Evolutionary conservation across 2,888 invertebrate genomes (phyloP), one percentile per base, ranked within the genome.

Genomic region (Chloroclysta siterata): DNA sequence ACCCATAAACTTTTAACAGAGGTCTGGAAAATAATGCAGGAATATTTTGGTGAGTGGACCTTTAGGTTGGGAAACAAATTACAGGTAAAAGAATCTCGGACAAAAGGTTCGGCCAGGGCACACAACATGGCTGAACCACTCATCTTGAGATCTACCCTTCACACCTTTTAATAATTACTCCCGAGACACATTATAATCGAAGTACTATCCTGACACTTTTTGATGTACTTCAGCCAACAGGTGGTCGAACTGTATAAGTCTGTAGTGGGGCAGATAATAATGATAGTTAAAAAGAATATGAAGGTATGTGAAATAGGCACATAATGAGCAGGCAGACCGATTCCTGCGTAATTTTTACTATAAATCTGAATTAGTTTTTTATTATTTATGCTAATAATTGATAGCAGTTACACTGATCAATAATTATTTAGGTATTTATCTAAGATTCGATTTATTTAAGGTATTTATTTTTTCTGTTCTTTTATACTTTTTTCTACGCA

Each of bases 61-160:
- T 56, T 58, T 36, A 60, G 42, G 57, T 36, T 41, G 56, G 54
- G 60, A 66, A 59, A 65, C 60, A 68, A 60, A 68, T 65, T 60
- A 60, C 58, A 55, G 61, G 68, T 65, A 62, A 46, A 66, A 61
- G 54, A 63, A 61, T 63, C 53, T 54, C 42, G 54, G 53, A 65
- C 66, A 63, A 22, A 22, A 22, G 22, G 22, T 22, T 22, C 22
- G 22, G 3, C 22, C 22, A 22, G 22, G 62, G 53, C 57, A 55
- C 61, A 57, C 64, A 57, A 60, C 47, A 48, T 33, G 54, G 48
- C 46, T 47, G 52, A 52, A 65, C 60, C 22, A 22, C 63, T 68
- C 63, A 65, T 68, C 54, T 58, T 54, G 57, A 52, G 60, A 63
- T 47, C 53, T 39, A 53, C 54, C 60, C 52, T 63, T 62, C 41